Percentiles rank a stretch among this genome's conserved stretches.
Evolutionary conservation across 64 coral and sea anemone genomes (phyloP).

Genomic region (Trachythela sp.): DNA sequence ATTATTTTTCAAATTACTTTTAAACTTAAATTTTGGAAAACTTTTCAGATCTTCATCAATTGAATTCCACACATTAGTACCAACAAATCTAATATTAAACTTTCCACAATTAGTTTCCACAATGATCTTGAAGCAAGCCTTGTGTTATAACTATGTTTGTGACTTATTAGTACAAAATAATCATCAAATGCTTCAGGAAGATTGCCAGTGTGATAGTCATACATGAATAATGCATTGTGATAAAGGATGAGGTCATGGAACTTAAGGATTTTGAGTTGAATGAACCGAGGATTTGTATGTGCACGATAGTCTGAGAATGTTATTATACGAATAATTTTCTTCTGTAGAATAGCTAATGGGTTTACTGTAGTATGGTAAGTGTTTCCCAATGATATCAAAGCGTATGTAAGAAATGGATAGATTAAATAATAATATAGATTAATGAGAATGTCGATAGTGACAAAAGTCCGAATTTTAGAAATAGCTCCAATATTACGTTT

Average conservation of each 20-base stretch:
- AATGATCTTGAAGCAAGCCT: too few relatives aligned
- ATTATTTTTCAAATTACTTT: too few relatives aligned
- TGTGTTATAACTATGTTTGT: too few relatives aligned
- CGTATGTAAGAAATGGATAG: constrained; percentile 1
- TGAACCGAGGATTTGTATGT: not conserved
- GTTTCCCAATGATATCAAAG: not conserved
- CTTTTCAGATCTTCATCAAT: too few relatives aligned
- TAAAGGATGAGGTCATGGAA: not conserved
- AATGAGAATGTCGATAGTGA: not conserved
- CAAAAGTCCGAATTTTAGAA: not conserved
- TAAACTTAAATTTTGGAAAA: too few relatives aligned
- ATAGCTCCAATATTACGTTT: not conserved
- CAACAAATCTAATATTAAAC: too few relatives aligned
- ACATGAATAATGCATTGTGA: not conserved
- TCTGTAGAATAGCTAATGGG: not conserved
- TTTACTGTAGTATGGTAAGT: not conserved
- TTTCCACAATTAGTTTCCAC: too few relatives aligned
- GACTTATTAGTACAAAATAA: too few relatives aligned
- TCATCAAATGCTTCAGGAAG: too few relatives aligned
- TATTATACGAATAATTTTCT: not conserved
- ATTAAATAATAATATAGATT: not conserved
- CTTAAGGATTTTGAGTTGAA: not conserved
- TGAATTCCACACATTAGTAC: too few relatives aligned
- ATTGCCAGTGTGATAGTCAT: too few relatives aligned
- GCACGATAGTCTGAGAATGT: not conserved